A percentile compares a stretch with the other conserved stretches of the same genome.
phyloP scores from a whole-genome alignment of 2,888 invertebrate genomes.

The Scaeva pyrastri region DNA sequence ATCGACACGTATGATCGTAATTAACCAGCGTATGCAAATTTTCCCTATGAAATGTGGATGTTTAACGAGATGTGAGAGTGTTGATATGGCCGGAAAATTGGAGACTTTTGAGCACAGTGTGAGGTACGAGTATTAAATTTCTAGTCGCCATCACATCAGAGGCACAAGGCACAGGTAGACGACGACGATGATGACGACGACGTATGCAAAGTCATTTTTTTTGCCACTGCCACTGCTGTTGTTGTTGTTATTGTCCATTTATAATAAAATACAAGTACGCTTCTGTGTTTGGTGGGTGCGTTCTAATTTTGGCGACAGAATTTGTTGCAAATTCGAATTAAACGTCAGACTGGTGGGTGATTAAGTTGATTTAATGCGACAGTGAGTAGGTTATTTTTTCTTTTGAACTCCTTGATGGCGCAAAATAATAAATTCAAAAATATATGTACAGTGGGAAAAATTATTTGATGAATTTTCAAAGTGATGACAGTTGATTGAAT shows the following conservation, averaged over 20 bases:
- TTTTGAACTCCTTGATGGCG: constrained; percentile 20
- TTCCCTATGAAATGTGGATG: constrained; percentile 70
- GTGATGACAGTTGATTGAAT: too few species aligned
- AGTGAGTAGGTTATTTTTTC: constrained; percentile 40
- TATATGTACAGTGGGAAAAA: constrained; percentile 20
- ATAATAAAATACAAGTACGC: constrained; percentile 21
- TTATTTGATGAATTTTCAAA: not conserved
- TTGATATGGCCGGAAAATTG: constrained; percentile 66
- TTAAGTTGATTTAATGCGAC: constrained; percentile 57
- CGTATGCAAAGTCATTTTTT: too few species aligned
- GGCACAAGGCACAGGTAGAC: not conserved
- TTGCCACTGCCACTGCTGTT: too few species aligned
- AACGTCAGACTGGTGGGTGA: constrained; percentile 29
- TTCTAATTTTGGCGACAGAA: constrained; percentile 70
- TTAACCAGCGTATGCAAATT: constrained; percentile 77
- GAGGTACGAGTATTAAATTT: not conserved
- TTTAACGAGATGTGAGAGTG: constrained; percentile 67
- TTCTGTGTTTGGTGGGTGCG: constrained; percentile 48
- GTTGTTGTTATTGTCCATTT: constrained; percentile 30
- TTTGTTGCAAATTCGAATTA: constrained; percentile 53
- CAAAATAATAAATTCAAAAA: constrained; percentile 11
- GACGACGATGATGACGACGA: not conserved
- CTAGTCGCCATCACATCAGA: not conserved
- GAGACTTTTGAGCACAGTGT: constrained; percentile 10
- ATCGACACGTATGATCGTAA: constrained; percentile 77